Conservation (phyloP, 2,113 vertebrate genomes). For the Chiloscyllium plagiosum region DNA sequence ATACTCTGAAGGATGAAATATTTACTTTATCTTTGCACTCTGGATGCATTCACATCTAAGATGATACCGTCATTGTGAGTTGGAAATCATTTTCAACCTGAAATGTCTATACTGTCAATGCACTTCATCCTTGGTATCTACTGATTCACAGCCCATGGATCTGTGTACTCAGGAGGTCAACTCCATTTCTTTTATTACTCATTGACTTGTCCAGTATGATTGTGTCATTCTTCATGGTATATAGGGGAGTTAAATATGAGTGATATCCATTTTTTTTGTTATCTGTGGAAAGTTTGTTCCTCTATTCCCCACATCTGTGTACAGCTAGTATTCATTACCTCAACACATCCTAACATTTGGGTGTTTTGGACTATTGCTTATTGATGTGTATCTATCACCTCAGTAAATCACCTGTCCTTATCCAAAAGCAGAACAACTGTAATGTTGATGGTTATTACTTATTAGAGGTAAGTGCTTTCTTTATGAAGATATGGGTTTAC, state of each 20-base stretch:
- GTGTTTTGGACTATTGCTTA: not conserved
- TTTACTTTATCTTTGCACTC: too few species aligned
- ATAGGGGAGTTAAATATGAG: too few species aligned
- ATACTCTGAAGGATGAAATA: too few species aligned
- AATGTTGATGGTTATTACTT: not conserved
- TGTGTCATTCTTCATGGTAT: too few species aligned
- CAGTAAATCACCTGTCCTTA: not conserved
- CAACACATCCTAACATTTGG: not conserved
- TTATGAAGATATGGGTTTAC: not conserved
- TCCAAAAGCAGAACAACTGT: not conserved
- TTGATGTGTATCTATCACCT: not conserved
- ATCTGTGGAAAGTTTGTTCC: too few species aligned
- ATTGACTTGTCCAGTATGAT: too few species aligned
- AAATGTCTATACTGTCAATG: not conserved
- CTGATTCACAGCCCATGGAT: too few species aligned
- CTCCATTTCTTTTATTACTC: too few species aligned
- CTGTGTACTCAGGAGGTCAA: too few species aligned
- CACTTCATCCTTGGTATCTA: too few species aligned
- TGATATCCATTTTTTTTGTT: too few species aligned
- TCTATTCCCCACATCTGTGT: not conserved
- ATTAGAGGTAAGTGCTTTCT: not conserved
- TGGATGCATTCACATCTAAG: not conserved
- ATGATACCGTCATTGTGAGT: not conserved
- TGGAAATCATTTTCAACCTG: not conserved
- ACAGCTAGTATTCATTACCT: not conserved